Conservation (phyloP, 2,113 vertebrate species). For the Polypterus bichir region DNA sequence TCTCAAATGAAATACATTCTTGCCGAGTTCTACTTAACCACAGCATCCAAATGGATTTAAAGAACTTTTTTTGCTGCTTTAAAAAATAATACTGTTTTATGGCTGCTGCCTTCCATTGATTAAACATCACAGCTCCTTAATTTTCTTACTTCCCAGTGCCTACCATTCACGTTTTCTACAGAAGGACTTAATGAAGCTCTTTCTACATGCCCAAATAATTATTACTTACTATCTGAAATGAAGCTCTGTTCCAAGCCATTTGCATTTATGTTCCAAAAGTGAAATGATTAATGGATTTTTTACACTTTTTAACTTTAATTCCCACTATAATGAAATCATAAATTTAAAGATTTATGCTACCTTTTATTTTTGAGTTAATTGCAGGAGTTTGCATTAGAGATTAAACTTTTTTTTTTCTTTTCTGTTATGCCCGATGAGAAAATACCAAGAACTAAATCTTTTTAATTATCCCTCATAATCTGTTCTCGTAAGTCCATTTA, state of each 20-base stretch:
- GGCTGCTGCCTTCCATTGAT: constrained; percentile 26
- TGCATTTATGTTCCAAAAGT: constrained; percentile 41
- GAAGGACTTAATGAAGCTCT: constrained; percentile 30
- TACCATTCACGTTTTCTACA: constrained; percentile 26
- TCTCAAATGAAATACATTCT: too few species aligned
- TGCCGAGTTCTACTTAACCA: background rate
- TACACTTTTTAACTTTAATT: constrained; percentile 49
- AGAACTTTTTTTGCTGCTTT: constrained; percentile 6
- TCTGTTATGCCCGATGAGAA: too few species aligned
- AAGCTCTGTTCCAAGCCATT: constrained; percentile 43
- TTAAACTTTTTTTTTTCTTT: too few species aligned
- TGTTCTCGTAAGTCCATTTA: too few species aligned
- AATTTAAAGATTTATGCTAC: constrained; percentile 30
- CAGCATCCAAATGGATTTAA: constrained; percentile 5
- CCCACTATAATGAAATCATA: constrained; percentile 47
- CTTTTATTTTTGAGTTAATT: too few species aligned
- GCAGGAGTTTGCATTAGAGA: too few species aligned
- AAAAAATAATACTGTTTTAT: constrained; percentile 30
- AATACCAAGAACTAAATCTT: too few species aligned
- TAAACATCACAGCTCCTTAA: constrained; percentile 5
- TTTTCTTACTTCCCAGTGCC: constrained; percentile 24
- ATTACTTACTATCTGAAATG: constrained; percentile 34
- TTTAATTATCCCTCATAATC: too few species aligned
- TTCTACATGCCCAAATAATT: constrained; percentile 33
- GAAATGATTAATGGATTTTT: constrained; percentile 52